A percentile compares a stretch with the other conserved stretches of the same genome.
Evolutionary conservation across 2,888 invertebrate genomes (phyloP).

Genomic region (Protophormia terraenovae): DNA sequence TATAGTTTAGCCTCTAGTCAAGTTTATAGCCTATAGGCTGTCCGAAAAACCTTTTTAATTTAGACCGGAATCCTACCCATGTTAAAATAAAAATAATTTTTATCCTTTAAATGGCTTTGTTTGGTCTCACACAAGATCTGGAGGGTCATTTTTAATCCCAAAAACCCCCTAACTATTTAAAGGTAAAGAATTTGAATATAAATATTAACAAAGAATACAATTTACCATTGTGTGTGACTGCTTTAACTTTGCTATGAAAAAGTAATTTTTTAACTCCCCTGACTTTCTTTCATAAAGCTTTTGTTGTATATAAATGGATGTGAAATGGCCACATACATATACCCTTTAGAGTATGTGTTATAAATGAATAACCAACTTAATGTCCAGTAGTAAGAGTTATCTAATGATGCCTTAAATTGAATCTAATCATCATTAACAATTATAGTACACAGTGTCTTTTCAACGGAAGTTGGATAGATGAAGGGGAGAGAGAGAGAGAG

Average conservation of each 20-base stretch:
- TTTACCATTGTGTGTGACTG: not conserved
- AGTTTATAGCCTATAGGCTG: too few species aligned
- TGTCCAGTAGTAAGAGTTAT: conserved; percentile 53
- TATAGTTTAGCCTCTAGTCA: too few species aligned
- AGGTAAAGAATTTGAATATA: conserved; percentile 27
- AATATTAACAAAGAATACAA: not conserved
- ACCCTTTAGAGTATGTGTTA: not conserved
- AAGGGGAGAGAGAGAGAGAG: not conserved
- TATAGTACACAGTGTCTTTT: conserved; percentile 69
- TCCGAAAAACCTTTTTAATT: too few species aligned
- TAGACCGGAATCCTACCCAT: too few species aligned
- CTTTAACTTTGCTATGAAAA: not conserved
- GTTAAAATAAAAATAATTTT: too few species aligned
- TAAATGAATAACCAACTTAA: not conserved
- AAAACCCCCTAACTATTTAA: not conserved
- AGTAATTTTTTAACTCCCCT: not conserved
- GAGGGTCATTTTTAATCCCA: not conserved
- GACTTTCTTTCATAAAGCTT: not conserved
- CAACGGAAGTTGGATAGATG: conserved; percentile 1
- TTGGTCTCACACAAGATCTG: too few species aligned
- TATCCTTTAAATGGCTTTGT: too few species aligned
- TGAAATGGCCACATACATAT: conserved; percentile 18
- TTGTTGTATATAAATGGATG: not conserved
- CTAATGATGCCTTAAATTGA: conserved; percentile 81
- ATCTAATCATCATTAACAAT: conserved; percentile 82